Conservation (phyloP, 2,113 vertebrate genomes). For the Sinocyclocheilus grahami region DNA sequence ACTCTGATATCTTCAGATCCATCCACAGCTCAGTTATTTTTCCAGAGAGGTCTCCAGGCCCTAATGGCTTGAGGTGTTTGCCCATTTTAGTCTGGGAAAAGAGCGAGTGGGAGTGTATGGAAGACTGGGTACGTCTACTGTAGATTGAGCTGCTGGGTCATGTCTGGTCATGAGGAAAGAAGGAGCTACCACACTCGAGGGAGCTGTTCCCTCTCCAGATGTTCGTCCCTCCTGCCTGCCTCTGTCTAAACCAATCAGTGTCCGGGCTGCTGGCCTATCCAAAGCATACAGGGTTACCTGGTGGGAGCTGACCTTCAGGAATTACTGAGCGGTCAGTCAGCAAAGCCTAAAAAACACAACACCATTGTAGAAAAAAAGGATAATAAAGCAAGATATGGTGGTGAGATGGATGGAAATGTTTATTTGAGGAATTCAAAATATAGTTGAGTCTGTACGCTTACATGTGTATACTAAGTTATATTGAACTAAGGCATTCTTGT, state of each 20-base stretch:
- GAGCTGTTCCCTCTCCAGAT: slow-evolving; percentile 41
- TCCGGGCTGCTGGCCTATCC: not conserved
- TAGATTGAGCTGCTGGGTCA: slow-evolving; percentile 38
- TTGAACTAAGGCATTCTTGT: no score
- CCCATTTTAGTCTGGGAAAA: slow-evolving; percentile 18
- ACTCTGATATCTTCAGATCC: not conserved
- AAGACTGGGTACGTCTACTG: slow-evolving; percentile 35
- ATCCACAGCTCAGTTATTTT: not conserved
- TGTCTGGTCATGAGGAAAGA: slow-evolving; percentile 48
- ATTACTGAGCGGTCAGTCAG: not conserved
- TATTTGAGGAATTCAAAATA: not conserved
- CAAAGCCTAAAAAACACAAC: slow-evolving; percentile 4
- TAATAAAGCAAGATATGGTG: not conserved
- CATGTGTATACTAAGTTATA: not conserved
- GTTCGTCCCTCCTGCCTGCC: slow-evolving; percentile 31
- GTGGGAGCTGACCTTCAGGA: slow-evolving; percentile 22
- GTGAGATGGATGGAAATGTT: not conserved
- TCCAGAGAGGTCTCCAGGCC: not conserved
- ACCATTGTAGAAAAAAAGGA: not conserved
- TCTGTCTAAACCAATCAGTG: slow-evolving; percentile 37
- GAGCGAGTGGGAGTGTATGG: not conserved
- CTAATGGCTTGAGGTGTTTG: slow-evolving; percentile 9
- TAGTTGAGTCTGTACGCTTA: not conserved
- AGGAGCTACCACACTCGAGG: slow-evolving; percentile 34
- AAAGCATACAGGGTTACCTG: slow-evolving; percentile 16